These are phyloP conservation scores for Irena cyanogastra DNA, from an alignment of 2,113 vertebrate genomes.

Conservation along the genomic window DNA sequence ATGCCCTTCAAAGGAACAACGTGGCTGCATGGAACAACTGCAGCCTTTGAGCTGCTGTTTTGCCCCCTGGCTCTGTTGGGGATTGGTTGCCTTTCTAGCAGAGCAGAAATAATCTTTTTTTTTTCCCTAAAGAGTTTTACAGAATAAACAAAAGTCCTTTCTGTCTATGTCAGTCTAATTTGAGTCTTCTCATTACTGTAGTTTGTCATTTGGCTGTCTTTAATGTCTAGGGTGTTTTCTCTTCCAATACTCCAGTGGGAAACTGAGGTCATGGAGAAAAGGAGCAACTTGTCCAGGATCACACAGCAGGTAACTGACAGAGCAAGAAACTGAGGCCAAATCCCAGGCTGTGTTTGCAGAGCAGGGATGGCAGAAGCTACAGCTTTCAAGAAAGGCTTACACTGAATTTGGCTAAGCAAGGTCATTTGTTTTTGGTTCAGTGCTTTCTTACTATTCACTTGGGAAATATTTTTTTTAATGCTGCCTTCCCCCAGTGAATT, in stretches of 20 bases:
- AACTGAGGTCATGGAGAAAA: slow-evolving; percentile 16
- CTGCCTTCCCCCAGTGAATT: neutral
- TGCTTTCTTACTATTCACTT: neutral
- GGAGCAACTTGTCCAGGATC: neutral
- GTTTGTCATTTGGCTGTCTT: neutral
- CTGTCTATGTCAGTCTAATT: neutral
- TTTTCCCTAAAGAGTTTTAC: neutral
- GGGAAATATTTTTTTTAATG: neutral
- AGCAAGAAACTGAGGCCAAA: neutral
- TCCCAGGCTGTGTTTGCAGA: neutral
- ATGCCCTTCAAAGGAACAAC: neutral
- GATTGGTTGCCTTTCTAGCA: neutral
- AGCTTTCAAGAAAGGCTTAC: neutral
- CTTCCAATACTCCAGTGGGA: neutral
- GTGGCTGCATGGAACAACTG: neutral
- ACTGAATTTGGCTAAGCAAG: neutral
- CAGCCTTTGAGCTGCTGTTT: neutral
- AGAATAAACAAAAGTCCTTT: neutral
- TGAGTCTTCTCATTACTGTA: neutral
- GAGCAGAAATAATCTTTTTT: neutral
- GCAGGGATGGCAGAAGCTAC: neutral
- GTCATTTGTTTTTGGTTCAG: neutral
- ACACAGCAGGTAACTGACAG: slow-evolving; percentile 35
- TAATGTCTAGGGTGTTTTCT: neutral
- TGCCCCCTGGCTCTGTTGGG: neutral